Evolutionary conservation across 2,113 vertebrate genomes (phyloP).

Genomic region (Numida meleagris): DNA sequence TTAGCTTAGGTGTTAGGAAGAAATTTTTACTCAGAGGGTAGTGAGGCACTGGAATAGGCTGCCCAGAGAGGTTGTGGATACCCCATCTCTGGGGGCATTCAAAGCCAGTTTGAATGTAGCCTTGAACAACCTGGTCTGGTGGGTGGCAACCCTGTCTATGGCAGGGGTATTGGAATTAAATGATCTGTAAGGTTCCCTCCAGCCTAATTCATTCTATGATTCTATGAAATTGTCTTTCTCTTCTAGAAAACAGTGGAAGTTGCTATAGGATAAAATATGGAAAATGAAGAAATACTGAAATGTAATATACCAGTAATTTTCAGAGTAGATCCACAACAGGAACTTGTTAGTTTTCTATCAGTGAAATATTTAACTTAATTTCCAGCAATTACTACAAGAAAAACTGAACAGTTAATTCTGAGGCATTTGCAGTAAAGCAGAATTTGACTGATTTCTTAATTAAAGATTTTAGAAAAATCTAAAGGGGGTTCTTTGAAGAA

Average conservation of each 20-base stretch:
- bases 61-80: too few relatives aligned
- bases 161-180: too few relatives aligned
- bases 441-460: background rate
- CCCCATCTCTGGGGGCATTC: too few relatives aligned
- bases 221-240: background rate
- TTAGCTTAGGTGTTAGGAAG: too few relatives aligned
- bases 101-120: too few relatives aligned
- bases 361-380: background rate
- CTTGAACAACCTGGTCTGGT: too few relatives aligned
- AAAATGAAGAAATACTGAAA: background rate
- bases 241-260: background rate
- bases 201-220: too few relatives aligned
- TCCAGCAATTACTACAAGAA: background rate
- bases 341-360: background rate
- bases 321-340: background rate
- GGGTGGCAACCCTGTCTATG: too few relatives aligned
- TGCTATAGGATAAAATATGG: background rate
- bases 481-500: background rate
- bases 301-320: background rate
- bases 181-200: too few relatives aligned
- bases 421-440: background rate
- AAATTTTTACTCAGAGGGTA: too few relatives aligned
- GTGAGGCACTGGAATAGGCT: too few relatives aligned
- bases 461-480: background rate
- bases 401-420: background rate